A percentile compares a stretch with the other conserved stretches of the same genome.
Conservation (phyloP, 2,797 vertebrate genomes). For the Rhinichthys osculus region DNA sequence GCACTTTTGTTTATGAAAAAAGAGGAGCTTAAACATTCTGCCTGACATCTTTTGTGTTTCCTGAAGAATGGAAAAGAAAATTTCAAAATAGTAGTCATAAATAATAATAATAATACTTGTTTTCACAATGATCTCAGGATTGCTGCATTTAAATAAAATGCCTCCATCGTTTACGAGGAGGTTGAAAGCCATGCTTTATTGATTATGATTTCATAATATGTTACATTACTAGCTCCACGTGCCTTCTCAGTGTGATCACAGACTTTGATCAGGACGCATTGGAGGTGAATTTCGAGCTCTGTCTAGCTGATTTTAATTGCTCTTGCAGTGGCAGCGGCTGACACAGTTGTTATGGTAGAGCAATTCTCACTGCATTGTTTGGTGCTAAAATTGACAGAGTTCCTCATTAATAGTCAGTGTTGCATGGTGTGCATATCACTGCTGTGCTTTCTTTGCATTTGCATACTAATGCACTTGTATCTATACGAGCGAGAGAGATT, state of each 20-base stretch:
- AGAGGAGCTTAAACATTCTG: not conserved
- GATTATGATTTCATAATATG: conserved; percentile 7
- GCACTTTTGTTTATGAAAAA: not conserved
- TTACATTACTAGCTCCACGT: conserved; percentile 4
- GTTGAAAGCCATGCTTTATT: conserved; percentile 7
- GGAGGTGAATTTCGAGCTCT: not conserved
- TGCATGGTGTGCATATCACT: conserved; percentile 39
- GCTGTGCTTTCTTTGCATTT: conserved; percentile 39
- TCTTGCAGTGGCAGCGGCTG: conserved; percentile 22
- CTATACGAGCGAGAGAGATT: conserved; percentile 3
- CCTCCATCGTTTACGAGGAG: not conserved
- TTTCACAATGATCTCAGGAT: not conserved
- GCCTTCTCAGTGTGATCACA: conserved; percentile 17
- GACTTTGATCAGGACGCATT: not conserved
- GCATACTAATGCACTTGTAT: conserved; percentile 42
- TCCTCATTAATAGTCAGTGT: conserved; percentile 51
- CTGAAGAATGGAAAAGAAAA: not conserved
- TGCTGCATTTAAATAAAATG: not conserved
- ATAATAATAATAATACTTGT: not conserved
- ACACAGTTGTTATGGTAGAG: conserved; percentile 25
- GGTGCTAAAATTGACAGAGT: conserved; percentile 50
- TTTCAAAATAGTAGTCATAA: not conserved
- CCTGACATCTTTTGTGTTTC: not conserved
- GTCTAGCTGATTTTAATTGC: conserved; percentile 39
- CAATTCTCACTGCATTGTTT: conserved; percentile 50